Conservation (phyloP, 2,113 vertebrate species). For the Muscicapa adusta region DNA sequence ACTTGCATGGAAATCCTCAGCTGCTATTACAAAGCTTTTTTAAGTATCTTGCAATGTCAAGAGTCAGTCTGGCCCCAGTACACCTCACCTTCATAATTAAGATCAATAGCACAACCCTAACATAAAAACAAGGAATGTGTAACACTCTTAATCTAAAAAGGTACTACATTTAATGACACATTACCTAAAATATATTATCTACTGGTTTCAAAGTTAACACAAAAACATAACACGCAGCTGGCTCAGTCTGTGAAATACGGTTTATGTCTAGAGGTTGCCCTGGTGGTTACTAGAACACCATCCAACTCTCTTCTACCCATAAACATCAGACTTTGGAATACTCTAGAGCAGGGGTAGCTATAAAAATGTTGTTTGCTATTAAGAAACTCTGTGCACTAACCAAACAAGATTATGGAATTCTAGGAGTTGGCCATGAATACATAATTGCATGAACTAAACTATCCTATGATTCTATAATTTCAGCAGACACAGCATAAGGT, state of each 20-base stretch:
- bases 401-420: slow-evolving; percentile 2
- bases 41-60: neutral
- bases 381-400: neutral
- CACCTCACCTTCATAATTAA: neutral
- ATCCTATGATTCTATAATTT: neutral
- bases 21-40: neutral
- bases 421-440: neutral
- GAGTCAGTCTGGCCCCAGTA: neutral
- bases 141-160: neutral
- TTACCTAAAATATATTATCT: neutral
- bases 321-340: slow-evolving; percentile 1
- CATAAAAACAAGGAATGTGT: slow-evolving; percentile 14
- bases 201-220: neutral
- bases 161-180: neutral
- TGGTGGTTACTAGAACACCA: neutral
- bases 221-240: neutral
- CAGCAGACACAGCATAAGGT: neutral
- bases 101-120: neutral
- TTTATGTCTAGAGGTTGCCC: slow-evolving; percentile 15
- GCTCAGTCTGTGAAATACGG: neutral
- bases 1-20: neutral
- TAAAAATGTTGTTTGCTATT: slow-evolving; percentile 4
- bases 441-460: neutral
- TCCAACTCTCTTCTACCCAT: neutral
- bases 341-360: neutral